A percentile compares a stretch with the other conserved stretches of the same genome.
Evolutionary conservation across 2,113 vertebrate genomes (phyloP).

Genomic region (Anoura caudifer): DNA sequence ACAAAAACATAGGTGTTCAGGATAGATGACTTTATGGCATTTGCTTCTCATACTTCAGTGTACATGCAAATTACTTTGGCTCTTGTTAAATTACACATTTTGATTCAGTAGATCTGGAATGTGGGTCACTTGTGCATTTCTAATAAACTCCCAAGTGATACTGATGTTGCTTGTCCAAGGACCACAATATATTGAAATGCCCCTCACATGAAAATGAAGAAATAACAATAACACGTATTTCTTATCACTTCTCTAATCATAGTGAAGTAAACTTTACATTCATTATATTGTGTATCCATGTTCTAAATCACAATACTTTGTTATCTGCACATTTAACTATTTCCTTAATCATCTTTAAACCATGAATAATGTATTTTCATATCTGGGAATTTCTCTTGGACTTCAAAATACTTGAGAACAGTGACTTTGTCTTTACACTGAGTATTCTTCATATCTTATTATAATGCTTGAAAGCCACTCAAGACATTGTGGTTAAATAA

Average conservation of each 20-base stretch:
- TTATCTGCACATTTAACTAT: not conserved
- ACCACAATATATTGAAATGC: not conserved
- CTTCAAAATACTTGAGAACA: not conserved
- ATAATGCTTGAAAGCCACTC: not conserved
- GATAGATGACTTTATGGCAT: not conserved
- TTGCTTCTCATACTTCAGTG: not conserved
- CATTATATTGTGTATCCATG: not conserved
- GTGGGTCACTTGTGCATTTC: not conserved
- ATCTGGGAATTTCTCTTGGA: not conserved
- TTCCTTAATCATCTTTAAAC: not conserved
- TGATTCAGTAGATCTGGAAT: not conserved
- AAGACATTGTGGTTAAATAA: not conserved
- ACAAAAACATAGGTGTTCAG: not conserved
- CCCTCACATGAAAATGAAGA: not conserved
- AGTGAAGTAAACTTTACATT: not conserved
- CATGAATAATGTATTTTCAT: not conserved
- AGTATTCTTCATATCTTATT: not conserved
- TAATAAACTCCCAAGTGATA: not conserved
- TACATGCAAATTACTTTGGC: not conserved
- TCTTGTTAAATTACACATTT: not conserved
- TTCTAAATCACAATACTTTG: not conserved
- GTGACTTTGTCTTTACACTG: not conserved
- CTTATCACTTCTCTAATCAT: not conserved
- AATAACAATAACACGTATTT: not conserved
- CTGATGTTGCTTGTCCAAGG: not conserved